phyloP scores from a whole-genome alignment of 1,140 invertebrate species.

The Lutraria rhynchaena region DNA sequence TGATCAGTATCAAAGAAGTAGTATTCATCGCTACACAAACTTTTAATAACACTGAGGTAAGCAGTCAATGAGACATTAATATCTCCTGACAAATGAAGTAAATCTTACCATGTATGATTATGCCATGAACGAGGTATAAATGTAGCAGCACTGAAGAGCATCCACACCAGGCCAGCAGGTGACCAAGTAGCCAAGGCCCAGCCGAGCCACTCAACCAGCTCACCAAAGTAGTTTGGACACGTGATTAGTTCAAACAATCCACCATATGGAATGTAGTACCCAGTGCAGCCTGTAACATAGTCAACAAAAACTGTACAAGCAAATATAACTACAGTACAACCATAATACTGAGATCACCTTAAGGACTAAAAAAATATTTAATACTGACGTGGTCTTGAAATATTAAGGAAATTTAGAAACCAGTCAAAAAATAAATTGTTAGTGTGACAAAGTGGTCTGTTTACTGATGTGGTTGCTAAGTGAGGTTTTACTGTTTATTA shows the following conservation, averaged over 20 bases:
- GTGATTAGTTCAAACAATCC: slow-evolving; percentile 71
- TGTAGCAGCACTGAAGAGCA: slow-evolving; percentile 70
- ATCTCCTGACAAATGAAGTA: too few species aligned
- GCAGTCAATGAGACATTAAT: background rate
- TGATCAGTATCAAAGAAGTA: background rate
- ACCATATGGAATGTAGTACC: slow-evolving; percentile 73
- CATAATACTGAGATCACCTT: too few species aligned
- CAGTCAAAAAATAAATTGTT: too few species aligned
- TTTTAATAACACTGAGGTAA: background rate
- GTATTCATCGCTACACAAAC: background rate
- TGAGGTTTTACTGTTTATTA: too few species aligned
- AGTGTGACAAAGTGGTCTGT: too few species aligned
- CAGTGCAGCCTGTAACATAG: slow-evolving; percentile 63
- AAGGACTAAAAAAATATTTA: too few species aligned
- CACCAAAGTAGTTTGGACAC: slow-evolving; percentile 76
- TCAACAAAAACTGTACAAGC: too few species aligned
- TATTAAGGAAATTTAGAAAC: too few species aligned
- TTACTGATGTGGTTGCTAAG: too few species aligned
- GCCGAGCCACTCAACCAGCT: slow-evolving; percentile 72
- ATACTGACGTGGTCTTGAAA: too few species aligned
- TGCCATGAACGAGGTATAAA: slow-evolving; percentile 72
- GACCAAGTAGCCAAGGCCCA: slow-evolving; percentile 74
- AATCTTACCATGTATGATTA: slow-evolving; percentile 70
- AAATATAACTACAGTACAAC: too few species aligned
- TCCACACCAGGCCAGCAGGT: slow-evolving; percentile 71